These are phyloP conservation scores for Chaenodraco wilsoni DNA, from an alignment of 2,797 vertebrate species.

Conservation along the genomic window DNA sequence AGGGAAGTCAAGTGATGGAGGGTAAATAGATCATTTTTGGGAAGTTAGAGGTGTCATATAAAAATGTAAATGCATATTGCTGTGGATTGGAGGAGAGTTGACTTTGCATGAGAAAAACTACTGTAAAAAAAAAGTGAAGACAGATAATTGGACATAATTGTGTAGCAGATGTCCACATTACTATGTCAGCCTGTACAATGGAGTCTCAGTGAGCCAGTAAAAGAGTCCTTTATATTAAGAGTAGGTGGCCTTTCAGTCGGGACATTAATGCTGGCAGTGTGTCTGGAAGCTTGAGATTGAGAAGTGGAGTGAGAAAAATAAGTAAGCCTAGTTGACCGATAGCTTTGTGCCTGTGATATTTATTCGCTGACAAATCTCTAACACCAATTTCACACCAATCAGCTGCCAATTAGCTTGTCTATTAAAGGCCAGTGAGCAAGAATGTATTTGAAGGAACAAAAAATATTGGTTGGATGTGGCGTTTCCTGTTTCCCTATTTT, in stretches of 20 bases:
- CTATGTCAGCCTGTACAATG: slow-evolving; percentile 3
- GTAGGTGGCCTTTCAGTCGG: neutral
- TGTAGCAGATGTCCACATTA: neutral
- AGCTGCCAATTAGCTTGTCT: slow-evolving; percentile 18
- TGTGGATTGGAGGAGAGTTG: neutral
- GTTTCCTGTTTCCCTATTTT: neutral
- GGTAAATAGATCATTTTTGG: slow-evolving; percentile 2
- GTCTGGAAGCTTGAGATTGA: neutral
- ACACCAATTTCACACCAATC: slow-evolving; percentile 14
- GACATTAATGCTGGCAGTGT: neutral
- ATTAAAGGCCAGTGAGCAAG: neutral
- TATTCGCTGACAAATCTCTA: slow-evolving; percentile 1
- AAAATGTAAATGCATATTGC: neutral
- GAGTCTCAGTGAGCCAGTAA: slow-evolving; percentile 7
- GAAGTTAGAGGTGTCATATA: neutral
- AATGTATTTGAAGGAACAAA: neutral
- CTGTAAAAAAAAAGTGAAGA: neutral
- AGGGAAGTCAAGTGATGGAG: neutral
- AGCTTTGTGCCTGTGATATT: neutral
- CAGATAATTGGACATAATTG: neutral
- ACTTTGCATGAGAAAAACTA: neutral
- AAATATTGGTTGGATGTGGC: neutral
- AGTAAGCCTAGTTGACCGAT: no score
- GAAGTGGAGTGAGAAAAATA: slow-evolving; percentile 1
- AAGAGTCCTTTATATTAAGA: neutral